Evolutionary conservation across 2,113 vertebrate species (phyloP).

Genomic region (Thunnus maccoyii): DNA sequence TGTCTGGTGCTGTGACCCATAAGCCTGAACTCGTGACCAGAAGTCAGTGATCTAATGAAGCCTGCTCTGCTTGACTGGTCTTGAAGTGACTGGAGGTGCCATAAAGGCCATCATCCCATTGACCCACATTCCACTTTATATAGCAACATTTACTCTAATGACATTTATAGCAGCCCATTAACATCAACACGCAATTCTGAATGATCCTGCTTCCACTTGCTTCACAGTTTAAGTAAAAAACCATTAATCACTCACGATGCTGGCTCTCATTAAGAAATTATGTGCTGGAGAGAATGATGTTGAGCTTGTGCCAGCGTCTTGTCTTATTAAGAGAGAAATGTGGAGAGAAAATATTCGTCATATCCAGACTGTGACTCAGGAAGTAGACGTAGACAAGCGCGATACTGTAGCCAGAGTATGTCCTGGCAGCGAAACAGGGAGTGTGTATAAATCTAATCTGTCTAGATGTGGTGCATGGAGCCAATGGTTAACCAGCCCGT

Average conservation of each 20-base stretch:
- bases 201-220: conserved; percentile 17
- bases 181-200: conserved; percentile 28
- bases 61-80: conserved; percentile 40
- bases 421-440: conserved; percentile 49
- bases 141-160: conserved; percentile 43
- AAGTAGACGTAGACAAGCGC: conserved; percentile 39
- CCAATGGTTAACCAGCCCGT: conserved; percentile 62
- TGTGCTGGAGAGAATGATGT: conserved; percentile 17
- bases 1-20: conserved; percentile 46
- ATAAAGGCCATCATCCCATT: conserved; percentile 38
- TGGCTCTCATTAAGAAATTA: conserved; percentile 43
- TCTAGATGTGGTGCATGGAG: conserved; percentile 42
- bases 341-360: conserved; percentile 34
- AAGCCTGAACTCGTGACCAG: conserved; percentile 59
- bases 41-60: conserved; percentile 70
- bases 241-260: conserved; percentile 20
- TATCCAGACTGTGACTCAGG: conserved; percentile 54
- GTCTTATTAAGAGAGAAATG: conserved; percentile 54
- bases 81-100: conserved; percentile 41
- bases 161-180: conserved; percentile 56
- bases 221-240: conserved; percentile 17
- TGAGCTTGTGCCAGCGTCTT: conserved; percentile 32
- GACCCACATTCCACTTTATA: conserved; percentile 62
- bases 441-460: conserved; percentile 74
- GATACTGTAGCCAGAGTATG: conserved; percentile 49